Evolutionary conservation across 2,113 vertebrate species (phyloP), one percentile per base, ranked within the genome.

Genomic region (Alosa alosa): DNA sequence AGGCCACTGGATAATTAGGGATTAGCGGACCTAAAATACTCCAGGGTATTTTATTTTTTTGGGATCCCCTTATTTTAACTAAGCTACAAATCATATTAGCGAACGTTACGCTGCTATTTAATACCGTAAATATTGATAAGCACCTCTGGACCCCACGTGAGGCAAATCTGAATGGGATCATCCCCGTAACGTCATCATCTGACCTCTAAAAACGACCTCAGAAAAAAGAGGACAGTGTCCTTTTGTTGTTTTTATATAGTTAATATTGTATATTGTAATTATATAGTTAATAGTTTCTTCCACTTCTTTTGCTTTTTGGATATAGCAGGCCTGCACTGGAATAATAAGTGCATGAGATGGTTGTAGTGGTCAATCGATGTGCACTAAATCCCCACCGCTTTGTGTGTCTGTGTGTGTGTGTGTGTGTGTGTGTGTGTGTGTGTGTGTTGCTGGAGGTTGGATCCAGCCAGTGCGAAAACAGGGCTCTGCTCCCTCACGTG

Each of bases 1-100:
- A 78, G 72, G 72, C 41, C 72, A 78, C 13, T 39, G 72, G 72
- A 78, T 78, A 78, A 78, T 78, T 78, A 78, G 72, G 4, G 72
- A 78, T 78, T 78, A 78, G 72, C 3, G 1, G 72, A 39, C 72
- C 72, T 78, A 39, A 78, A 78, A 78, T 78, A 78, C 72, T 78
- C 72, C 72, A 39, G 72, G 72, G 72, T 1, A 17, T 36, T 78
- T 78, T 31, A 31, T 78, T 36, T 78, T 78, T 78, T 78, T 39
- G 31, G 25, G 36, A 15, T 78, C 72, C 72, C 72, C 72, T 78
- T 36, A 17, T 78, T 36, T 39, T 15, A 78, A 78, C 72, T 36
- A 15, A 78, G 72, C 72, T 17, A 39, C 17, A 72, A 78, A 78
- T 36, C 72, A 78, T 10, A 78, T 78, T 78, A 78, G 72, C 72